Conservation (phyloP, 2,888 invertebrate species). For the Lypha dubia region DNA sequence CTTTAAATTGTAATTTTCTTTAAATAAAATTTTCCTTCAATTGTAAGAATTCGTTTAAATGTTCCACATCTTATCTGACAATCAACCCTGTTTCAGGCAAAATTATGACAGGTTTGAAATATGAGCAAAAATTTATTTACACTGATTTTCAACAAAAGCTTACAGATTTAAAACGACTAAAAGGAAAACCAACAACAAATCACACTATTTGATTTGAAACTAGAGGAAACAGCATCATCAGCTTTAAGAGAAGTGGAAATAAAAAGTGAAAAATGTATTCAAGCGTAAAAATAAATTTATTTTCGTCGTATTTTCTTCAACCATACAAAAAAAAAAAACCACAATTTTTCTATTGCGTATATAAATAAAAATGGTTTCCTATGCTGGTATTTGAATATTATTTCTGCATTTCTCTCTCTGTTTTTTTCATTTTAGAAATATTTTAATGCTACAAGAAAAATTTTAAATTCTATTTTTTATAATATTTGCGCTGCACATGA, state of each 20-base stretch:
- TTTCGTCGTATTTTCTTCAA: background rate
- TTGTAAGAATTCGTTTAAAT: slow-evolving; percentile 18
- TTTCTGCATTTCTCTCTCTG: background rate
- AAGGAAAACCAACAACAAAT: slow-evolving; percentile 40
- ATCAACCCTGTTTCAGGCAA: background rate
- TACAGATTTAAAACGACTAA: slow-evolving; percentile 36
- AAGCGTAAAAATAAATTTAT: slow-evolving; percentile 27
- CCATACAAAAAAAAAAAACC: background rate
- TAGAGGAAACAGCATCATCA: slow-evolving; percentile 11
- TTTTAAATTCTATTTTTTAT: slow-evolving; percentile 1
- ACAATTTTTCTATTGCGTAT: background rate
- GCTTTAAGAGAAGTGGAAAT: slow-evolving; percentile 6
- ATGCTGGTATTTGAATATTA: slow-evolving; percentile 13
- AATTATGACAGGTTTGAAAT: slow-evolving; percentile 26
- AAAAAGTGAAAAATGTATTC: slow-evolving; percentile 30
- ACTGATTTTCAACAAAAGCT: slow-evolving; percentile 48
- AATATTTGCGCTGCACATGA: slow-evolving; percentile 1
- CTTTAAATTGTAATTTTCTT: background rate
- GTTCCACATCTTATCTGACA: slow-evolving; percentile 17
- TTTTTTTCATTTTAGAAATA: slow-evolving; percentile 6
- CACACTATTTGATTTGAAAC: slow-evolving; percentile 38
- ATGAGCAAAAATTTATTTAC: slow-evolving; percentile 9
- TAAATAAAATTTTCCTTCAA: background rate
- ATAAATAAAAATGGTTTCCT: background rate
- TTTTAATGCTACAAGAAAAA: background rate